Conservation (phyloP, 2,113 vertebrate species). For the Rutilus rutilus region DNA sequence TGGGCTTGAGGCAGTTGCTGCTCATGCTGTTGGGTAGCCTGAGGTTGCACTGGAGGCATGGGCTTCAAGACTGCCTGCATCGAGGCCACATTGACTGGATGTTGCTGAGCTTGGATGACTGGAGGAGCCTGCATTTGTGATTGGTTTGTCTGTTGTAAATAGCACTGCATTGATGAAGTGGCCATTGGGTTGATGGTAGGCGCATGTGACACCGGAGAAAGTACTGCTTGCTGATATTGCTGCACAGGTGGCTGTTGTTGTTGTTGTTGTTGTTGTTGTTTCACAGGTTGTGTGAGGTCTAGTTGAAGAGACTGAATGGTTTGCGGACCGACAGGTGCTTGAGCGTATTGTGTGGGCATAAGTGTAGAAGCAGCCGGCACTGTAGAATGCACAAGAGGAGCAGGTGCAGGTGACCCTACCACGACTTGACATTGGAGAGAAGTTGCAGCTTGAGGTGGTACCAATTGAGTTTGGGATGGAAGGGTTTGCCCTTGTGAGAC, state of each 20-base stretch:
- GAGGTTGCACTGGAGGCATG: slow-evolving; percentile 55
- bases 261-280: slow-evolving; percentile 47
- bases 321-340: slow-evolving; percentile 61
- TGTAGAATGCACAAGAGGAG: slow-evolving; percentile 54
- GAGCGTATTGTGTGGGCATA: slow-evolving; percentile 62
- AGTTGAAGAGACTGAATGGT: slow-evolving; percentile 62
- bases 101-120: slow-evolving; percentile 60
- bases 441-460: slow-evolving; percentile 53
- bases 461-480: slow-evolving; percentile 56
- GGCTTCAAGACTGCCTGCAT: slow-evolving; percentile 62
- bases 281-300: slow-evolving; percentile 63
- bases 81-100: slow-evolving; percentile 43
- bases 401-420: slow-evolving; percentile 62
- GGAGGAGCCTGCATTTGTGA: slow-evolving; percentile 49
- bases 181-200: slow-evolving; percentile 45
- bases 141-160: slow-evolving; percentile 62
- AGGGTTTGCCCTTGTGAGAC: slow-evolving; percentile 59
- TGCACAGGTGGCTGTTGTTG: slow-evolving; percentile 45
- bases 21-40: slow-evolving; percentile 65
- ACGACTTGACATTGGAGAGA: slow-evolving; percentile 59
- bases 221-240: slow-evolving; percentile 67
- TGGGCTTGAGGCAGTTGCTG: slow-evolving; percentile 65
- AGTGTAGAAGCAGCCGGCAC: slow-evolving; percentile 56
- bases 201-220: slow-evolving; percentile 61
- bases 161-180: slow-evolving; percentile 57